Conservation (phyloP, 1,140 invertebrate genomes). For the Berghia stephanieae region DNA sequence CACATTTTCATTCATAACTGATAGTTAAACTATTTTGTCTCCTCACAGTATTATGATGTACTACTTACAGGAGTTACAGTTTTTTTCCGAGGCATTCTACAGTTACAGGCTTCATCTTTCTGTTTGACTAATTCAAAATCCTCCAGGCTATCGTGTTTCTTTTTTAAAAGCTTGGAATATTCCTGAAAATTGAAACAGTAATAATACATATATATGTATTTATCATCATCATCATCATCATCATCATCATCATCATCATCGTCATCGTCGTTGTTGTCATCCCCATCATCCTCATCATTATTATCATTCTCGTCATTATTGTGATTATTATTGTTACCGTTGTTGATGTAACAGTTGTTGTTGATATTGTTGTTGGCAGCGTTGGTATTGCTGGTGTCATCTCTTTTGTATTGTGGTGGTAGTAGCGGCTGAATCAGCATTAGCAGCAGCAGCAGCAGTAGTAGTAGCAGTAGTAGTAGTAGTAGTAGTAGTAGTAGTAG, state of each 20-base stretch:
- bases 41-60: not conserved
- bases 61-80: not conserved
- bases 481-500: too few species aligned
- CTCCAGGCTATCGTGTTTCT: slow-evolving; percentile 16
- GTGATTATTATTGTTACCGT: too few species aligned
- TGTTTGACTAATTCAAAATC: slow-evolving; percentile 37
- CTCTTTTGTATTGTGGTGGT: too few species aligned
- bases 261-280: too few species aligned
- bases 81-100: slow-evolving; percentile 6
- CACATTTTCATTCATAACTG: not conserved
- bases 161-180: slow-evolving; percentile 30
- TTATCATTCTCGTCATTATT: too few species aligned
- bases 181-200: slow-evolving; percentile 21
- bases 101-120: slow-evolving; percentile 19
- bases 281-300: too few species aligned
- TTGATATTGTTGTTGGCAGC: too few species aligned
- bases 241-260: not conserved
- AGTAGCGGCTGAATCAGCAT: too few species aligned
- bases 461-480: too few species aligned
- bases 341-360: too few species aligned
- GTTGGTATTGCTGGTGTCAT: too few species aligned
- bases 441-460: too few species aligned
- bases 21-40: not conserved
- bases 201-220: not conserved
- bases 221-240: not conserved